Evolutionary conservation across 2,113 vertebrate genomes (phyloP), one percentile per base, ranked within the genome.

Genomic region (Amazona vittata): DNA sequence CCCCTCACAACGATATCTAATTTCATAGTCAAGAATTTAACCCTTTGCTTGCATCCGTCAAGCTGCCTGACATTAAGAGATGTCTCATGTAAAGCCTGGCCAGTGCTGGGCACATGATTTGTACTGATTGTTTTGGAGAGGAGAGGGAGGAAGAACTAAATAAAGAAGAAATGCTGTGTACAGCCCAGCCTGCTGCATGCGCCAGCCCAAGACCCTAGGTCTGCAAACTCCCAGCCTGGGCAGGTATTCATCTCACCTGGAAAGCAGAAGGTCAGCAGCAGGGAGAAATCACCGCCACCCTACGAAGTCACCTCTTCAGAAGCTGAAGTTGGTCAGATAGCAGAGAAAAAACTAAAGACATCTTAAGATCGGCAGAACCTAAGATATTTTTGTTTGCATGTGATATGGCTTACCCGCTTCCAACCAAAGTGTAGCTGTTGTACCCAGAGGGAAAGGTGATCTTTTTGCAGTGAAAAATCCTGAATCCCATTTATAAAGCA

Each of bases 71-170:
- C 0, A 1, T 11, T 43, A 11, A 22, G 63, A 37, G 55, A 24
- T 10, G 15, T 19, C 89, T 53, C 37, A 8, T 15, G 69, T 24
- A 37, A 62, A 69, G 47, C 24, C 52, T 15, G 33, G 55, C 33
- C 19, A 11, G 21, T 16, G 35, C 15, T 15, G 14, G 50, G 25
- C 1, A 1, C 0, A 1, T 22, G 20, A 31, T 35, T 52, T 31
- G 21, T 46, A 28, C 37, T 3, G 33, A 20, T 14, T 18, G 74
- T 46, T 84, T 49, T 59, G 80, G 68, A 28, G 25, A 10, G 24
- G 8, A 24, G 20, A 57, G 16, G 7, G 3, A 2, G 6, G 2
- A 1, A 26, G 39, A 47, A 59, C 37, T 35, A 73, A 79, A 64
- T 20, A 10, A 57, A 50, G 67, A 69, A 47, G 31, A 52, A 64